Evolutionary conservation across 2,113 vertebrate species (phyloP).

Genomic region (Mystacornis crossleyi): DNA sequence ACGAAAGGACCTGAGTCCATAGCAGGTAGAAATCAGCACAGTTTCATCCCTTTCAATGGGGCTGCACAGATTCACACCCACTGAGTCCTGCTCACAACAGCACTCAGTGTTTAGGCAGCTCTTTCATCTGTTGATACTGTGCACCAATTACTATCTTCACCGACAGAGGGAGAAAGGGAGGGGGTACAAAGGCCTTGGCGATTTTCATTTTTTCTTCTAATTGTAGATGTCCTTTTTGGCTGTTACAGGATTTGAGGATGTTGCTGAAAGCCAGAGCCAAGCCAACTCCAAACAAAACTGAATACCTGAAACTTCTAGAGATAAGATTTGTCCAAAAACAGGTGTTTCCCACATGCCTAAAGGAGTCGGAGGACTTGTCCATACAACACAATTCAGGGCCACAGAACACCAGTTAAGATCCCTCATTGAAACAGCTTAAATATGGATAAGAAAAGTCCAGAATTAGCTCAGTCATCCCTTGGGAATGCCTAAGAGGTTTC

Average conservation of each 20-base stretch:
- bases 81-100: background rate
- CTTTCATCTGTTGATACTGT: background rate
- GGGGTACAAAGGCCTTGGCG: background rate
- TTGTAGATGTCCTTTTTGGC: background rate
- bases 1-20: background rate
- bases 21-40: background rate
- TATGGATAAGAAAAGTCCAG: background rate
- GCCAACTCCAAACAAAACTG: background rate
- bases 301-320: background rate
- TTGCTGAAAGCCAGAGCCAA: background rate
- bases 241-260: background rate
- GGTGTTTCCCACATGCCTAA: background rate
- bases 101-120: background rate
- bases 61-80: background rate
- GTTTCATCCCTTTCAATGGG: background rate
- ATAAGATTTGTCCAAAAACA: background rate
- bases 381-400: background rate
- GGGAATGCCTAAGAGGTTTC: background rate
- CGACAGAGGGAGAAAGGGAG: background rate
- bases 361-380: background rate
- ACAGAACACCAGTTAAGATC: background rate
- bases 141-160: background rate
- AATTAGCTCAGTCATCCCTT: background rate
- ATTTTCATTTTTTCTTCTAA: background rate
- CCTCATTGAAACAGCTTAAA: background rate